phyloP scores from a whole-genome alignment of 2,797 vertebrate species.

The Tauraco hartlaubi region DNA sequence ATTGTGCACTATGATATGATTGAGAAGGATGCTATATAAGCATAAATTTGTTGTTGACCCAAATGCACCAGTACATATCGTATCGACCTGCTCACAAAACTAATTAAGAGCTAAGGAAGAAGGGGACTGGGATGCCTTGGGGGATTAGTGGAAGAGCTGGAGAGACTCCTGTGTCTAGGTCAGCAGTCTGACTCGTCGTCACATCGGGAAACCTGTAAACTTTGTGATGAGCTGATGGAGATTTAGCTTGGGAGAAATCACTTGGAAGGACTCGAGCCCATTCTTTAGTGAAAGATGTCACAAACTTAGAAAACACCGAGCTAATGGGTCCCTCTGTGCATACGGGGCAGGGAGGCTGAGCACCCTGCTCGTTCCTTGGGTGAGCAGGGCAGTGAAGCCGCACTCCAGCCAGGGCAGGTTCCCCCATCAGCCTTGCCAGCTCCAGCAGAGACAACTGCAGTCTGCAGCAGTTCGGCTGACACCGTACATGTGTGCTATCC shows the following conservation, averaged over 20 bases:
- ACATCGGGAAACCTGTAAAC: background rate
- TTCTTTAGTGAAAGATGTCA: background rate
- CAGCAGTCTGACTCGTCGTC: background rate
- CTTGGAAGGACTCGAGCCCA: background rate
- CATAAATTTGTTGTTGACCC: background rate
- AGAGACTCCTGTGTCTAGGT: background rate
- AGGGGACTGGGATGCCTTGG: background rate
- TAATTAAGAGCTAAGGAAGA: background rate
- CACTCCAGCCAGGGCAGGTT: background rate
- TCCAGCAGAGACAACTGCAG: background rate
- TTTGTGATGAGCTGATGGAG: background rate
- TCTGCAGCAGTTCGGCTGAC: background rate
- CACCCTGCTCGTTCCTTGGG: background rate
- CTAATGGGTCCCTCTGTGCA: background rate
- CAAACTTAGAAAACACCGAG: accelerated
- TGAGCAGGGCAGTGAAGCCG: background rate
- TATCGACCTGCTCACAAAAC: background rate
- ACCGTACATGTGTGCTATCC: background rate
- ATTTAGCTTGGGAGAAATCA: background rate
- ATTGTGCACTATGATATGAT: background rate
- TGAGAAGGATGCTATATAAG: background rate
- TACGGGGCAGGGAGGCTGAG: background rate
- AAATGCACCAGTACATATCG: background rate
- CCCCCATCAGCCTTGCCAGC: background rate
- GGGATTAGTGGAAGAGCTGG: background rate